These are phyloP conservation scores for Diorhabda carinulata DNA, from an alignment of 1,140 invertebrate species.

Conservation along the genomic window DNA sequence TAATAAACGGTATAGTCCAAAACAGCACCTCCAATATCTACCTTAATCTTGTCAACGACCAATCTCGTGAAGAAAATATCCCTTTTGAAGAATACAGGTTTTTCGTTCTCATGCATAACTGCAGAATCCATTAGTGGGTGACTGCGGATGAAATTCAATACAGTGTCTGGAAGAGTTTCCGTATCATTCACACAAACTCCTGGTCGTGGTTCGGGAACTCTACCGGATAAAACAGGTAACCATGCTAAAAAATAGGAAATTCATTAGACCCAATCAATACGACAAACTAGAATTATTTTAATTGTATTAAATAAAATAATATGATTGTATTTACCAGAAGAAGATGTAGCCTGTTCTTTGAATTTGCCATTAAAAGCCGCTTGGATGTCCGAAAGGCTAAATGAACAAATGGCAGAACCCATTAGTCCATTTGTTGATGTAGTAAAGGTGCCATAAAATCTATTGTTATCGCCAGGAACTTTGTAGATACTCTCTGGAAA, in stretches of 20 bases:
- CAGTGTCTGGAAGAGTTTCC: slow-evolving; percentile 70
- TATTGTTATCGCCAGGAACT: slow-evolving; percentile 72
- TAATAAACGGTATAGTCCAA: slow-evolving; percentile 74
- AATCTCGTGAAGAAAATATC: slow-evolving; percentile 75
- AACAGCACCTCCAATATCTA: slow-evolving; percentile 58
- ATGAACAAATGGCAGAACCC: slow-evolving; percentile 86
- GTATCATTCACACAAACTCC: slow-evolving; percentile 82
- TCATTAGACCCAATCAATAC: slow-evolving; percentile 32
- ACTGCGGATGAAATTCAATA: slow-evolving; percentile 84
- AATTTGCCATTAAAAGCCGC: slow-evolving; percentile 83
- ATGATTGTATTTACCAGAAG: not conserved
- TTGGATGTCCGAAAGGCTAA: slow-evolving; percentile 77
- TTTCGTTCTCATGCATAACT: slow-evolving; percentile 72
- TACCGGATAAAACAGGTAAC: slow-evolving; percentile 61
- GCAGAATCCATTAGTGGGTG: slow-evolving; percentile 90
- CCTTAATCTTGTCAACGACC: slow-evolving; percentile 70
- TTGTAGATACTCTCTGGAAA: slow-evolving; percentile 76
- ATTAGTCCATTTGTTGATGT: slow-evolving; percentile 82
- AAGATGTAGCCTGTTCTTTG: slow-evolving; percentile 70
- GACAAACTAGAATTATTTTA: not conserved
- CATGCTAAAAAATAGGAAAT: slow-evolving; percentile 67
- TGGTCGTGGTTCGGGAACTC: slow-evolving; percentile 78
- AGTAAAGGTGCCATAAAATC: slow-evolving; percentile 87
- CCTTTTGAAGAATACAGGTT: slow-evolving; percentile 76
- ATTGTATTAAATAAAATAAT: not conserved